These are phyloP conservation scores for Tricholauxania praeusta DNA, from an alignment of 2,888 invertebrate species.

Conservation along the genomic window DNA sequence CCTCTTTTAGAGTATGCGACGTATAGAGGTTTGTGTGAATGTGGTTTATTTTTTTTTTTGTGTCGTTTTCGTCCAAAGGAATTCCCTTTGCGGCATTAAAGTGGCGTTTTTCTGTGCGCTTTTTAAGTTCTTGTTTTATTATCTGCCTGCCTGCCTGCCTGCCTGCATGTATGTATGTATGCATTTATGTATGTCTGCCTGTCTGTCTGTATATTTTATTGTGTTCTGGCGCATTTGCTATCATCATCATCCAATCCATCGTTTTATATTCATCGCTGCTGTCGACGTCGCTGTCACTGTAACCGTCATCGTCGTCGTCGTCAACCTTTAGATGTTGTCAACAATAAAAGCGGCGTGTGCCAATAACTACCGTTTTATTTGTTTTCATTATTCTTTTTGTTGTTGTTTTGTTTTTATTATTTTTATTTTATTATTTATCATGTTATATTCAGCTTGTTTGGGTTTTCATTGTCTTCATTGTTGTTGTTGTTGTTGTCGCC, in stretches of 20 bases:
- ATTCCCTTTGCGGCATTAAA: conserved; percentile 26
- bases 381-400: conserved; percentile 9
- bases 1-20: no score
- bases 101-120: conserved; percentile 4
- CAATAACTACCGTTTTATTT: conserved; percentile 16
- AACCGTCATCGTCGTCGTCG: not conserved
- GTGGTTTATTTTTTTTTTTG: not conserved
- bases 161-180: conserved; percentile 19
- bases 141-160: no score
- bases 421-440: conserved; percentile 26
- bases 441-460: conserved; percentile 11
- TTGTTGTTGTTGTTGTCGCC: conserved; percentile 1
- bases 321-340: conserved; percentile 22
- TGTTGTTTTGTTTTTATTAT: conserved; percentile 24
- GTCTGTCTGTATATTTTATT: conserved; percentile 19
- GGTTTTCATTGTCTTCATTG: conserved; percentile 6
- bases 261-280: conserved; percentile 17
- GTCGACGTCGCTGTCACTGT: not conserved
- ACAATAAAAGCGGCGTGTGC: conserved; percentile 27
- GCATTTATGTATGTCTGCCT: conserved; percentile 15
- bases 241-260: not conserved
- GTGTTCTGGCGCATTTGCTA: not conserved
- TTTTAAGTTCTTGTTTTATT: conserved; percentile 23
- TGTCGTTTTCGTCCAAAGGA: conserved; percentile 17
- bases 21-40: not conserved